Evolutionary conservation across 2,113 vertebrate species (phyloP).

Genomic region (Brachyistius frenatus): DNA sequence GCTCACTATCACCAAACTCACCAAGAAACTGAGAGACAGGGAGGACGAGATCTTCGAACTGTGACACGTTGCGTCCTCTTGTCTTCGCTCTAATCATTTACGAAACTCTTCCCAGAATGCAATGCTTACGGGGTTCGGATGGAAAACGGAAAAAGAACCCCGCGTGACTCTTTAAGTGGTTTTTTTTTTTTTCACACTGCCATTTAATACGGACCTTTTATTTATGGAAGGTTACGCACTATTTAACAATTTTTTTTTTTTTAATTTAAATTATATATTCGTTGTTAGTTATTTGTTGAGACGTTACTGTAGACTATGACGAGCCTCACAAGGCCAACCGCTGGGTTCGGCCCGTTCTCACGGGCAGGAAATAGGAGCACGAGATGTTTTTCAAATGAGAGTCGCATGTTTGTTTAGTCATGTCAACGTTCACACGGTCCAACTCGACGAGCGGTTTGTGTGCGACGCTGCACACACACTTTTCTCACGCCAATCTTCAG

Average conservation of each 20-base stretch:
- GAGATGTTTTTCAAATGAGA: constrained; percentile 23
- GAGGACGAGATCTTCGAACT: constrained; percentile 95
- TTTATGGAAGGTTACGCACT: background rate
- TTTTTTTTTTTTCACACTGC: background rate
- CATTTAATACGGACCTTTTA: background rate
- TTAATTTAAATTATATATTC: background rate
- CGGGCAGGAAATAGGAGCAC: background rate
- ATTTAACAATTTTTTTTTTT: background rate
- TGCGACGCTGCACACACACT: constrained; percentile 33
- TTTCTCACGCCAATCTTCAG: background rate
- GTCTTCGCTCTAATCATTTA: constrained; percentile 7
- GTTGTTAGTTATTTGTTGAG: constrained; percentile 41
- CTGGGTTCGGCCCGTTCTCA: constrained; percentile 2
- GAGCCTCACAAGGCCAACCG: too few relatives aligned
- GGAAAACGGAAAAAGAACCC: constrained; percentile 4
- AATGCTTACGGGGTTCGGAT: background rate
- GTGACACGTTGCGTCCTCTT: constrained; percentile 69
- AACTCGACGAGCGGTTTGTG: background rate
- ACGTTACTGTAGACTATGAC: background rate
- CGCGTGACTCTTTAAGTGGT: background rate
- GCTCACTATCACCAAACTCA: constrained; percentile 86
- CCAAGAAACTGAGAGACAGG: constrained; percentile 82
- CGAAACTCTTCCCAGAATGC: background rate
- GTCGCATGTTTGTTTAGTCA: constrained; percentile 33
- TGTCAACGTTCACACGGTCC: constrained; percentile 24